Conservation (phyloP, 2,113 vertebrate species). For the Nibea coibor region DNA sequence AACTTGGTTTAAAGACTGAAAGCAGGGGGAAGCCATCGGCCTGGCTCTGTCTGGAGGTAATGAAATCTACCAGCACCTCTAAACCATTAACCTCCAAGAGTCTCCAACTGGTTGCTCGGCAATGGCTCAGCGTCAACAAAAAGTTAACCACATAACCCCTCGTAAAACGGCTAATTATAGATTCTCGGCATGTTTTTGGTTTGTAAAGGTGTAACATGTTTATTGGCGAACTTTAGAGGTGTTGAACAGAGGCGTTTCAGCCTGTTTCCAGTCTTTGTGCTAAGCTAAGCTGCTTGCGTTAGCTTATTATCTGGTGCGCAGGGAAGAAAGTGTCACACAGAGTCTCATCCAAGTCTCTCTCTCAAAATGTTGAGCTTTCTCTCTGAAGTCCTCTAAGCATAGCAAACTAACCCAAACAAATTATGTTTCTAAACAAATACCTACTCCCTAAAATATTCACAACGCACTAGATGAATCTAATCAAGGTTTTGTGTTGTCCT, state of each 20-base stretch:
- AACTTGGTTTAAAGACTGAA: background rate
- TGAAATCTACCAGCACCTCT: background rate
- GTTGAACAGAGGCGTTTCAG: background rate
- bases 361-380: background rate
- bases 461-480: background rate
- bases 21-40: background rate
- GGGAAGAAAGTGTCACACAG: background rate
- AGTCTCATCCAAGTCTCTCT: background rate
- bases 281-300: background rate
- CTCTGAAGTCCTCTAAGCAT: background rate
- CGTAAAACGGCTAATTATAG: background rate
- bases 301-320: background rate
- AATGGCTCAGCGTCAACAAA: background rate
- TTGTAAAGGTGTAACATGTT: background rate
- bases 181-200: background rate
- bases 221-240: background rate
- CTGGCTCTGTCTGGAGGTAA: background rate
- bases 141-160: background rate
- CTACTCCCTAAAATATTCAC: background rate
- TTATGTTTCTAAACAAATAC: background rate
- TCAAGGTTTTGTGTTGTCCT: background rate
- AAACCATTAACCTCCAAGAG: background rate
- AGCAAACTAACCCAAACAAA: background rate
- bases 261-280: background rate
- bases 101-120: background rate